Conservation (phyloP, 2,888 invertebrate genomes). For the Xanthorhoe spadicearia region DNA sequence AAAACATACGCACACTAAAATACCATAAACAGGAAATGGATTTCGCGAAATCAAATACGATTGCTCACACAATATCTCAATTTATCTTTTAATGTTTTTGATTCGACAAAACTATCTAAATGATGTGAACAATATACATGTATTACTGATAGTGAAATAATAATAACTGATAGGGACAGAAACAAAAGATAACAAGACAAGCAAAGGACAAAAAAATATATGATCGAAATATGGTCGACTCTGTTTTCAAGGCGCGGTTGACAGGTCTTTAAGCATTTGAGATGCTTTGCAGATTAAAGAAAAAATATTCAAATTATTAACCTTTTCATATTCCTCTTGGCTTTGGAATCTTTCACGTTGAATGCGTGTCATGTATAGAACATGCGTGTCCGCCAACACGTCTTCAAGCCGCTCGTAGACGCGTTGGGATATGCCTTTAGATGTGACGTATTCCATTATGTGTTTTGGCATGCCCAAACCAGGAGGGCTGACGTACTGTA, state of each 20-base stretch:
- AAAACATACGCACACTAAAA: slow-evolving; percentile 44
- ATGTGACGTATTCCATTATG: slow-evolving; percentile 90
- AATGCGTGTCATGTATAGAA: slow-evolving; percentile 99
- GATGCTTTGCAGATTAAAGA: not conserved
- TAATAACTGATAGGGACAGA: not conserved
- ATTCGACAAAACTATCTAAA: slow-evolving; percentile 10
- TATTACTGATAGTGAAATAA: not conserved
- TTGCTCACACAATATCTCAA: not conserved
- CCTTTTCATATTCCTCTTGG: slow-evolving; percentile 93
- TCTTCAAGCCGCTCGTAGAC: slow-evolving; percentile 90
- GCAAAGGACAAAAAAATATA: too few species aligned
- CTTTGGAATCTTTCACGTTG: slow-evolving; percentile 96
- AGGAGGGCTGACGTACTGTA: slow-evolving; percentile 95
- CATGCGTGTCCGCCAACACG: slow-evolving; percentile 96
- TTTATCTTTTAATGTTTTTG: slow-evolving; percentile 7
- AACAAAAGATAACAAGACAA: not conserved
- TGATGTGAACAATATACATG: not conserved
- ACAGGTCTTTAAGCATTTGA: too few species aligned
- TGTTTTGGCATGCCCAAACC: slow-evolving; percentile 96
- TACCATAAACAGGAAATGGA: slow-evolving; percentile 1
- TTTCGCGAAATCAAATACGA: not conserved
- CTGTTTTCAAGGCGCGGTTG: too few species aligned
- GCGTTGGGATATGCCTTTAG: slow-evolving; percentile 92
- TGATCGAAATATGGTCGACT: too few species aligned
- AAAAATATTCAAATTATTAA: slow-evolving; percentile 61